Percentiles rank a stretch among this genome's conserved stretches.
Conservation (phyloP, 2,797 vertebrate species). For the Ambastaia sidthimunki region DNA sequence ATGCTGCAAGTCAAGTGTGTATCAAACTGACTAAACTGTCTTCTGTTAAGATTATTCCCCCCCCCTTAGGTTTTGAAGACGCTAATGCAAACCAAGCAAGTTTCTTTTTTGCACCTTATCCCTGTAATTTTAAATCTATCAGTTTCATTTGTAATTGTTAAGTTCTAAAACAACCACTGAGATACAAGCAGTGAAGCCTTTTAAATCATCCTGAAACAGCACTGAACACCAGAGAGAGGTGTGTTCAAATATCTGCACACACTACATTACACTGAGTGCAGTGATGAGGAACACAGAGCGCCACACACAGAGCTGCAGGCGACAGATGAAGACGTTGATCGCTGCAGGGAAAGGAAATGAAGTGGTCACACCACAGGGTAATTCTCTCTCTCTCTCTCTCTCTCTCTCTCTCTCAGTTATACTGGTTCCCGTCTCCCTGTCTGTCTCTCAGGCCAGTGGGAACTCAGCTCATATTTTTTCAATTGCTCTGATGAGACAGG, state of each 20-base stretch:
- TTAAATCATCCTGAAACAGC: constrained; percentile 55
- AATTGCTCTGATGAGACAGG: constrained; percentile 40
- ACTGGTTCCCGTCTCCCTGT: constrained; percentile 35
- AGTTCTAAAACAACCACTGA: constrained; percentile 53
- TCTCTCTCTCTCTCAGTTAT: constrained; percentile 20
- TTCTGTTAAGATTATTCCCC: constrained; percentile 61
- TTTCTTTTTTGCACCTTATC: constrained; percentile 68
- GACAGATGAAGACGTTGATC: constrained; percentile 57
- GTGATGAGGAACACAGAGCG: constrained; percentile 33
- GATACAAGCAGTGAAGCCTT: constrained; percentile 32
- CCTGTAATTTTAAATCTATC: constrained; percentile 59
- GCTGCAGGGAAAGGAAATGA: constrained; percentile 58
- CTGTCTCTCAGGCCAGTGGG: constrained; percentile 34
- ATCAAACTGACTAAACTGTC: constrained; percentile 59
- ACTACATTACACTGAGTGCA: constrained; percentile 16
- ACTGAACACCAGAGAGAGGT: constrained; percentile 28
- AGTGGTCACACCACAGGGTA: constrained; percentile 47
- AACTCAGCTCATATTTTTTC: constrained; percentile 32
- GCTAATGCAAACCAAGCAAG: constrained; percentile 47
- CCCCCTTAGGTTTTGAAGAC: constrained; percentile 52
- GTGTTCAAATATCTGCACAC: constrained; percentile 43
- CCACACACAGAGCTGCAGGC: constrained; percentile 18
- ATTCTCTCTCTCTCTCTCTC: no score
- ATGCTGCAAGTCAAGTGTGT: constrained; percentile 52
- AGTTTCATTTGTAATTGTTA: constrained; percentile 53